Evolutionary conservation across 2,797 vertebrate genomes (phyloP).

Genomic region (Hemibagrus guttatus): DNA sequence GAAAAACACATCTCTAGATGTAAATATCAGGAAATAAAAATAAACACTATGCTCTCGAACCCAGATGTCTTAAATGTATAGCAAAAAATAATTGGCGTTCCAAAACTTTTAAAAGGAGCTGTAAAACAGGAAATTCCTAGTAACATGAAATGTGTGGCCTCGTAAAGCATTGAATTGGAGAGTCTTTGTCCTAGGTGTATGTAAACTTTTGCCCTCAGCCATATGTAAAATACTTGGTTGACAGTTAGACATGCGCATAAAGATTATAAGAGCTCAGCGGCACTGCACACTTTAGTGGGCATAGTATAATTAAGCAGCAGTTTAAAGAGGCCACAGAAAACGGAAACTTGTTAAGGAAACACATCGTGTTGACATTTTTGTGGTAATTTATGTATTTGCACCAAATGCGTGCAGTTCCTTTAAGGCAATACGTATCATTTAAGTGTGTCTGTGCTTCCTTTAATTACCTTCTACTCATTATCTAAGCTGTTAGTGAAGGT

Average conservation of each 20-base stretch:
- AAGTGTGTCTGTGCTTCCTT: too few species aligned
- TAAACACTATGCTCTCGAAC: not conserved
- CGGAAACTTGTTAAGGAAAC: slow-evolving; percentile 15
- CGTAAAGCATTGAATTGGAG: not conserved
- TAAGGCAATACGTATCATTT: not conserved
- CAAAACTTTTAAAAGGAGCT: not conserved
- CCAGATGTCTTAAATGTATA: not conserved
- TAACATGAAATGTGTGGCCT: not conserved
- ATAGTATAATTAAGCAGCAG: slow-evolving; percentile 38
- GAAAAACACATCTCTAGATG: not conserved
- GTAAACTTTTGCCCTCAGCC: not conserved
- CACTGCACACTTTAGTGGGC: slow-evolving; percentile 6
- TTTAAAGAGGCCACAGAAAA: slow-evolving; percentile 40
- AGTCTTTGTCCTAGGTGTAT: not conserved
- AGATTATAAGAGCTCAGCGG: not conserved
- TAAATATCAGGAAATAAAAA: not conserved
- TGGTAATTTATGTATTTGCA: slow-evolving; percentile 20
- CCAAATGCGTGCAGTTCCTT: slow-evolving; percentile 6
- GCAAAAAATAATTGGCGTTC: not conserved
- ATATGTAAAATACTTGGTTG: not conserved
- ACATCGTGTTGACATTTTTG: slow-evolving; percentile 44
- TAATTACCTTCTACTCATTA: not conserved
- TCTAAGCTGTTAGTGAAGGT: not conserved
- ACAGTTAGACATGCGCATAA: not conserved
- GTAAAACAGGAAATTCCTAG: not conserved